Conservation (phyloP, 2,113 vertebrate species). For the Columbina picui region DNA sequence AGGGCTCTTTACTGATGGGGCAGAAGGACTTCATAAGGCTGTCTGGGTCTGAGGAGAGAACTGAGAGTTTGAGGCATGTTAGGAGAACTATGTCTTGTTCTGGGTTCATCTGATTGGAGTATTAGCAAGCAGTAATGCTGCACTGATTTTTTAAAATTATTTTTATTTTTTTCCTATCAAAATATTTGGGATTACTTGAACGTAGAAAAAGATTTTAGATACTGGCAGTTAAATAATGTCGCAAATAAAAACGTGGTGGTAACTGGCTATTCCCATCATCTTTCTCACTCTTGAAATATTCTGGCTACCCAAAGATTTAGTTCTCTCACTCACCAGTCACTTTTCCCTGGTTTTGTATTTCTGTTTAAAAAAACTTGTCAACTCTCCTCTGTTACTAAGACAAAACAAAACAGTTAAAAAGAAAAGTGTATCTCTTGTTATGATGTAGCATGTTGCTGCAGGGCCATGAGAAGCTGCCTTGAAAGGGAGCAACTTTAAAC, state of each 20-base stretch:
- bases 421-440: slow-evolving; percentile 37
- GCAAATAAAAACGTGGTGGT: background rate
- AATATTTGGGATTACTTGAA: background rate
- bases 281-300: background rate
- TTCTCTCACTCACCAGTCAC: background rate
- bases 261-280: background rate
- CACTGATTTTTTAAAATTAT: background rate
- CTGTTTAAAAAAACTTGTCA: background rate
- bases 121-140: background rate
- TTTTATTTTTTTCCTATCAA: background rate
- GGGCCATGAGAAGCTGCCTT: slow-evolving; percentile 53
- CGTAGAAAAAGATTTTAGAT: background rate
- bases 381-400: background rate
- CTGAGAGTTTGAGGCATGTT: background rate
- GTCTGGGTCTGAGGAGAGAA: background rate
- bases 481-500: slow-evolving; percentile 68
- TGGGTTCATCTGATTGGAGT: background rate
- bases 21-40: background rate
- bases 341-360: background rate
- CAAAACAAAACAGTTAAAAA: slow-evolving; percentile 48
- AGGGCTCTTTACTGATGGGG: background rate
- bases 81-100: background rate
- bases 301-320: background rate
- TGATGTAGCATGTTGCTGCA: slow-evolving; percentile 29
- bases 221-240: background rate